Percentiles rank a stretch among this genome's conserved stretches.
Conservation (phyloP, 2,797 vertebrate genomes). For the Anisognathus igniventris region DNA sequence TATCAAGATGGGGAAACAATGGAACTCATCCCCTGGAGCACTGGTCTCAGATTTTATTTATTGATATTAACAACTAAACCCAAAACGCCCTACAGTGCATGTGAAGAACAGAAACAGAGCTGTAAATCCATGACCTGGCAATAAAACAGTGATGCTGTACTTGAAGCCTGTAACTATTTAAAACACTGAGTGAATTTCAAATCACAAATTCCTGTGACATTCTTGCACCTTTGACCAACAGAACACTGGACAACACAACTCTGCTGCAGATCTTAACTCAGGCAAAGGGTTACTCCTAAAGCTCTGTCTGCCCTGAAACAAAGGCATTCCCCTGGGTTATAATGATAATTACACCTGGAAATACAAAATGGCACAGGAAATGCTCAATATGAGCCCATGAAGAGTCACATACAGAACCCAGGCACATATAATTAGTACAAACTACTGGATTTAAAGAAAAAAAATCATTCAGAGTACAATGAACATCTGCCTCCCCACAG, state of each 20-base stretch:
- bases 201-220: not conserved
- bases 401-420: not conserved
- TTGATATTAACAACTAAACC: not conserved
- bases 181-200: not conserved
- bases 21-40: not conserved
- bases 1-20: not conserved
- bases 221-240: not conserved
- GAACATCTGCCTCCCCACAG: not conserved
- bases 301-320: not conserved
- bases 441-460: not conserved
- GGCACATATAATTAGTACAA: not conserved
- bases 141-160: not conserved
- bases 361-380: not conserved
- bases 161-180: not conserved
- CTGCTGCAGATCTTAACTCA: not conserved
- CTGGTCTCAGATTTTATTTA: not conserved
- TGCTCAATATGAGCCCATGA: not conserved
- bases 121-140: not conserved
- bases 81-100: fast-evolving
- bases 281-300: not conserved
- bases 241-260: not conserved
- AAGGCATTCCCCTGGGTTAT: not conserved
- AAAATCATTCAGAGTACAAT: not conserved
- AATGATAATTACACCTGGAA: not conserved
- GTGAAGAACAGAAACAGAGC: not conserved